Conservation (phyloP, 1,140 invertebrate species). For the Procambarus virginalis region DNA sequence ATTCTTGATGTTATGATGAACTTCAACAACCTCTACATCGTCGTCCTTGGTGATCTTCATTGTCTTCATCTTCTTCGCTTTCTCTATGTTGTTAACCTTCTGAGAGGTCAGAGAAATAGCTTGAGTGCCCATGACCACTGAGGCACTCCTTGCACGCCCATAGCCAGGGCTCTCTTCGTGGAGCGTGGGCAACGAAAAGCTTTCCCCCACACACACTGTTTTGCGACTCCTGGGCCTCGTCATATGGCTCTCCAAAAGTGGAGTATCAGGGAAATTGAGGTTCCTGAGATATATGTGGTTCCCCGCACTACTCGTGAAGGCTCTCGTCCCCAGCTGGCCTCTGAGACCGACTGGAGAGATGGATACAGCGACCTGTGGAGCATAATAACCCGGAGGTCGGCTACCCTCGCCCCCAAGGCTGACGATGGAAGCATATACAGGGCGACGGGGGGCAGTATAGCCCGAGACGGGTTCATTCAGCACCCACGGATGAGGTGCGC, state of each 20-base stretch:
- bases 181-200: conserved; percentile 45
- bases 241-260: background rate
- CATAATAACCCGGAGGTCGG: conserved; percentile 38
- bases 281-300: conserved; percentile 14
- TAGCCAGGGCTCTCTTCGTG: conserved; percentile 20
- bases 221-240: conserved; percentile 30
- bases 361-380: conserved; percentile 20
- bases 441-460: conserved; percentile 44
- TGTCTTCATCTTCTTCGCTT: conserved; percentile 47
- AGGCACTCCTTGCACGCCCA: conserved; percentile 37
- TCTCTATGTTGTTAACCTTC: conserved; percentile 60
- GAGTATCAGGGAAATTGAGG: background rate
- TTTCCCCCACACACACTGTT: conserved; percentile 43
- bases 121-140: conserved; percentile 52
- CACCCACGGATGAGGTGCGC: conserved; percentile 25
- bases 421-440: conserved; percentile 53
- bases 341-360: background rate
- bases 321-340: background rate
- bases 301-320: background rate
- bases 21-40: background rate
- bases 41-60: background rate
- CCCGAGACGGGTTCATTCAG: conserved; percentile 17
- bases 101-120: conserved; percentile 27
- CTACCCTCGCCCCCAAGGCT: conserved; percentile 37
- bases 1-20: conserved; percentile 42